phyloP scores from a whole-genome alignment of 2,113 vertebrate genomes.

The Tenrec ecaudatus region DNA sequence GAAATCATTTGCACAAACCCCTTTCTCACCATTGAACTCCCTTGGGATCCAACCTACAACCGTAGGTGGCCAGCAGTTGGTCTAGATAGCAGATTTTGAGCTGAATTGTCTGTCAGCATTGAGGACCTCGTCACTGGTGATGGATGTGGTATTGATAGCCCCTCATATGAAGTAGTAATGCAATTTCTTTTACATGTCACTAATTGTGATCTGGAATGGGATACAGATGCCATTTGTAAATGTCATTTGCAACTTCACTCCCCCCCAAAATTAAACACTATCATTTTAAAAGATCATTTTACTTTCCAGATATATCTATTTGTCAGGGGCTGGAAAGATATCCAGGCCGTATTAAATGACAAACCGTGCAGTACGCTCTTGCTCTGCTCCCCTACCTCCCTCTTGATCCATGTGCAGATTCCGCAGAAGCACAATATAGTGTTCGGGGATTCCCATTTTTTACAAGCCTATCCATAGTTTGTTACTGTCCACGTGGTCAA shows the following conservation, averaged over 20 bases:
- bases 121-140: not conserved
- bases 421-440: too few relatives aligned
- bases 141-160: not conserved
- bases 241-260: not conserved
- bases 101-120: not conserved
- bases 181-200: not conserved
- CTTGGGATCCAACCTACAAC: not conserved
- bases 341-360: not conserved
- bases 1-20: not conserved
- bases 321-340: not conserved
- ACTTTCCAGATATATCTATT: not conserved
- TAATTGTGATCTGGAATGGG: not conserved
- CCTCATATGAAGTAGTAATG: not conserved
- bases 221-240: not conserved
- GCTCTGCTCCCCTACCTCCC: too few relatives aligned
- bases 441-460: too few relatives aligned
- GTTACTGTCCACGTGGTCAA: too few relatives aligned
- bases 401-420: too few relatives aligned
- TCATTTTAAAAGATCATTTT: not conserved
- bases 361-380: not conserved
- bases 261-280: not conserved
- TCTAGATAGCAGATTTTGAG: not conserved
- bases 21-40: not conserved
- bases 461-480: too few relatives aligned
- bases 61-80: not conserved